These are phyloP conservation scores for Neoscelio sp. DNA, from an alignment of 2,888 invertebrate genomes.

Conservation along the genomic window DNA sequence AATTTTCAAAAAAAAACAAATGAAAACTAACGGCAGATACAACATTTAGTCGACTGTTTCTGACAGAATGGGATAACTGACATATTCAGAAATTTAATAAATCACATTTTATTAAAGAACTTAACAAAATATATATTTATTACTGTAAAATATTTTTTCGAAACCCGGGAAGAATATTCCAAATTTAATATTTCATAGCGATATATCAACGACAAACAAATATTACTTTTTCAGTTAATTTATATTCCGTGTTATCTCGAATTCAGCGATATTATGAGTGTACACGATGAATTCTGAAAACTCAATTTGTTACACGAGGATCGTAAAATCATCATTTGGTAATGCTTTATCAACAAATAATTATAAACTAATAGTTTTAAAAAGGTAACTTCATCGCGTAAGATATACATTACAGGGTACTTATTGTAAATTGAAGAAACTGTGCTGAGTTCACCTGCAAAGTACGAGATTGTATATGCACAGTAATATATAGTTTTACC, in stretches of 20 bases:
- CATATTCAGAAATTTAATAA: no score
- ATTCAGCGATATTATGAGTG: conserved; percentile 35
- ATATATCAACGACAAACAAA: conserved; percentile 37
- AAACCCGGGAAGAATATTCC: neutral
- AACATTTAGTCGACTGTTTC: no score
- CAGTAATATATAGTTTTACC: conserved; percentile 35
- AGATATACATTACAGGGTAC: neutral
- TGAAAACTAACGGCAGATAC: no score
- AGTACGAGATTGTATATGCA: conserved; percentile 46
- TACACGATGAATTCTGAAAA: conserved; percentile 34
- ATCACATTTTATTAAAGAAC: no score
- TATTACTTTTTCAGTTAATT: conserved; percentile 46
- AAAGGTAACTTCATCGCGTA: neutral
- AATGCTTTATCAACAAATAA: conserved; percentile 28
- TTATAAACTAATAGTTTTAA: conserved; percentile 15
- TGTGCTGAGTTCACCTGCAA: conserved; percentile 35
- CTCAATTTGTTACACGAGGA: conserved; percentile 27
- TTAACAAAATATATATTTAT: neutral
- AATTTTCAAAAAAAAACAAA: no score
- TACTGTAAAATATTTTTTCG: neutral
- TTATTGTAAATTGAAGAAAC: conserved; percentile 44
- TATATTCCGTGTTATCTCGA: conserved; percentile 26
- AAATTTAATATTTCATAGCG: conserved; percentile 28
- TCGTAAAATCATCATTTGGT: conserved; percentile 21
- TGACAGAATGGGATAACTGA: no score